A percentile compares a stretch with the other conserved stretches of the same genome.
phyloP scores from a whole-genome alignment of 92 coral and sea anemone genomes.

The Actinostola sp. region DNA sequence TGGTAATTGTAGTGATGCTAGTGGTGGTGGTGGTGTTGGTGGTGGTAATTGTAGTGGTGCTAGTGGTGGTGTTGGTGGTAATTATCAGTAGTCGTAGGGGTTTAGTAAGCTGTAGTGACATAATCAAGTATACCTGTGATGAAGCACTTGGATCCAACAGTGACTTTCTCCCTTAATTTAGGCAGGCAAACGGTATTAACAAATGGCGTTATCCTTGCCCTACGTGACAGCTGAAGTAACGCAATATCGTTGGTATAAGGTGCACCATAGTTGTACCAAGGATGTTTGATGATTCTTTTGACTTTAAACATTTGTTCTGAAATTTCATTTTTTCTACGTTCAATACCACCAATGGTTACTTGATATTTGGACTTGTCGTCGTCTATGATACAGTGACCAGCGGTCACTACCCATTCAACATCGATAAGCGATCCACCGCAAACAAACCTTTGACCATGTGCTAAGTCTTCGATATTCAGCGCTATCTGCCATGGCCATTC shows the following conservation, averaged over 20 bases:
- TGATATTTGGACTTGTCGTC: slow-evolving; percentile 49
- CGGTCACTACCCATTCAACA: slow-evolving; percentile 92
- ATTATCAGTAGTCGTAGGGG: neutral
- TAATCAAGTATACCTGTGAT: slow-evolving; percentile 94
- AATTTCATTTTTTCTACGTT: slow-evolving; percentile 61
- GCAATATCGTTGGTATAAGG: slow-evolving; percentile 88
- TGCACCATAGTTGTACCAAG: slow-evolving; percentile 56
- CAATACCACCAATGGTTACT: slow-evolving; percentile 78
- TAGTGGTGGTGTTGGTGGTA: neutral
- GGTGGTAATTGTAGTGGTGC: neutral
- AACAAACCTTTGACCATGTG: slow-evolving; percentile 46
- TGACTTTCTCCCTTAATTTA: slow-evolving; percentile 43
- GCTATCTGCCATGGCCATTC: slow-evolving; percentile 93
- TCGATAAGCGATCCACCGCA: slow-evolving; percentile 89
- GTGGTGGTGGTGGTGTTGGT: too few species aligned
- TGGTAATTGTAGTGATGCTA: too few species aligned
- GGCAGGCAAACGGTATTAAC: slow-evolving; percentile 88
- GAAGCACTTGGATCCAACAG: slow-evolving; percentile 62
- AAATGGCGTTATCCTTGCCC: slow-evolving; percentile 52
- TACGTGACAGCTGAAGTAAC: slow-evolving; percentile 67
- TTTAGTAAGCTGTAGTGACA: too few species aligned
- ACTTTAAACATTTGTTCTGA: slow-evolving; percentile 72
- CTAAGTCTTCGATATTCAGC: slow-evolving; percentile 27
- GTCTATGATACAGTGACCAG: slow-evolving; percentile 85
- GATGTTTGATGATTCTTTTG: slow-evolving; percentile 69